phyloP scores from a whole-genome alignment of 1,140 invertebrate species.

The Plodia interpunctella region DNA sequence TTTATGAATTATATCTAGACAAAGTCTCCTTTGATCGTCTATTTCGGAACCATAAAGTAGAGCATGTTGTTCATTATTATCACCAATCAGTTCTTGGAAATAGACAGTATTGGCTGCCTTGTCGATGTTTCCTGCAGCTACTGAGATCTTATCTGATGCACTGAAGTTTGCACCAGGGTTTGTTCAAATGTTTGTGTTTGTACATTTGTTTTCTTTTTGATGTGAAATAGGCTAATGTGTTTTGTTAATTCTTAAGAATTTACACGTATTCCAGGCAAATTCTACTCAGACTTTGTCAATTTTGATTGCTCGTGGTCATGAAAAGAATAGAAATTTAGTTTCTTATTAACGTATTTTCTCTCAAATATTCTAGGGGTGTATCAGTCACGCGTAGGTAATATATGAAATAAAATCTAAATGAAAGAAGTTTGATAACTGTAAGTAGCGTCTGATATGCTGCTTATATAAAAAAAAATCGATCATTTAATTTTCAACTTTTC shows the following conservation, averaged over 20 bases:
- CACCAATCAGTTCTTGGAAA: conserved; percentile 2
- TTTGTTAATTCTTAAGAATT: background rate
- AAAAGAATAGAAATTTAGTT: no score
- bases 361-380: no score
- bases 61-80: background rate
- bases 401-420: no score
- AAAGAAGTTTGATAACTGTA: background rate
- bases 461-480: no score
- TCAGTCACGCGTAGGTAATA: no score
- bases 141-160: background rate
- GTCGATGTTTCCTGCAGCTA: conserved; percentile 3
- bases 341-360: no score
- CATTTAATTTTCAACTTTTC: no score
- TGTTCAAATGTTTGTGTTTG: background rate
- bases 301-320: no score
- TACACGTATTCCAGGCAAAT: no score
- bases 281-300: no score
- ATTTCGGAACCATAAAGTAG: background rate
- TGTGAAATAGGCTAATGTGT: background rate
- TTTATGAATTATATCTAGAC: no score
- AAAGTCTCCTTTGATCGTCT: background rate
- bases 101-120: conserved; percentile 3
- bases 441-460: no score
- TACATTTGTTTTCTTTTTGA: background rate
- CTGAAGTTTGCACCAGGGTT: background rate